These are phyloP conservation scores for Phylloscopus trochilus DNA, from an alignment of 2,113 vertebrate species.

Conservation along the genomic window DNA sequence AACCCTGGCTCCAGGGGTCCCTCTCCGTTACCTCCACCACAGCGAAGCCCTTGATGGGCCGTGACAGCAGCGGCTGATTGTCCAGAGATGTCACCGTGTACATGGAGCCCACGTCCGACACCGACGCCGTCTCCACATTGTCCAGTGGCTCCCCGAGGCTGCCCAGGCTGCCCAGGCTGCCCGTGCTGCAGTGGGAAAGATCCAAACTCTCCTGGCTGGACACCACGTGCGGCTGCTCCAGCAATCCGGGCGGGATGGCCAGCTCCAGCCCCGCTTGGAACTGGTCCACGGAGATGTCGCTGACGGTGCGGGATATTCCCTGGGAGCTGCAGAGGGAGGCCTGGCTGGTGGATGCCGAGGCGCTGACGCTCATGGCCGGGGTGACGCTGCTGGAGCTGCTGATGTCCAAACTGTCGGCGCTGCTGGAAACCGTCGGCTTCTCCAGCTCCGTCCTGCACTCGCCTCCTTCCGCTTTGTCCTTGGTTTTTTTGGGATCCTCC, in stretches of 20 bases:
- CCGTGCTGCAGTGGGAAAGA: conserved; percentile 91
- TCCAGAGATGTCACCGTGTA: conserved; percentile 89
- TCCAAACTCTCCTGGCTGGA: conserved; percentile 97
- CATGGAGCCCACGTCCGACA: conserved; percentile 86
- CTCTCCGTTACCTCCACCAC: conserved; percentile 87
- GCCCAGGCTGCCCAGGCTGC: conserved; percentile 91
- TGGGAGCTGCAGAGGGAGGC: conserved; percentile 94
- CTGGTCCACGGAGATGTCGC: conserved; percentile 87
- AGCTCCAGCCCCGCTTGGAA: conserved; percentile 77
- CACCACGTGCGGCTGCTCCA: conserved; percentile 85
- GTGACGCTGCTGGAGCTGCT: conserved; percentile 91
- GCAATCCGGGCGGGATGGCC: conserved; percentile 73
- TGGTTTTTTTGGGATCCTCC: conserved; percentile 84
- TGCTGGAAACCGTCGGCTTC: conserved; percentile 70
- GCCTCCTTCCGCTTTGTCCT: conserved; percentile 76
- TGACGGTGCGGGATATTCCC: conserved; percentile 85
- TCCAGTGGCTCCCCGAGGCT: conserved; percentile 90
- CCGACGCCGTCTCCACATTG: conserved; percentile 79
- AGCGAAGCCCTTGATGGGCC: conserved; percentile 95
- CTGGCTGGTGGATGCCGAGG: conserved; percentile 92
- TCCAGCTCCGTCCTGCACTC: conserved; percentile 81
- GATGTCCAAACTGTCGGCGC: conserved; percentile 84
- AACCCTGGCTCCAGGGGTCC: not conserved
- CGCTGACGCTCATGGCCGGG: conserved; percentile 87
- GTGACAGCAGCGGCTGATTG: conserved; percentile 75